A percentile compares a stretch with the other conserved stretches of the same genome.
phyloP scores from a whole-genome alignment of 2,113 vertebrate genomes.

The Pandion haliaetus region DNA sequence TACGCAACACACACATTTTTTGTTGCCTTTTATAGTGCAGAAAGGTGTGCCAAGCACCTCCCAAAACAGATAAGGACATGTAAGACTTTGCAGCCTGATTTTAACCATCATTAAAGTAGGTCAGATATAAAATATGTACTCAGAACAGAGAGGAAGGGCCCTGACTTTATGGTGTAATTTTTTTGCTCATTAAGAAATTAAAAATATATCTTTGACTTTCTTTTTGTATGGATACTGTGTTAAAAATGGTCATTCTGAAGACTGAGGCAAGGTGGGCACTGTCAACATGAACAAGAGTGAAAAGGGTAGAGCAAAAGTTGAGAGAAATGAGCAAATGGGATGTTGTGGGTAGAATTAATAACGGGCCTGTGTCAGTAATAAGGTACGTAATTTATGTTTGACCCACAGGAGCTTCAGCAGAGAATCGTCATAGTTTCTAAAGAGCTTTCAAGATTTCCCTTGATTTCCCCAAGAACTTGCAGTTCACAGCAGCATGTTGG shows the following conservation, averaged over 20 bases:
- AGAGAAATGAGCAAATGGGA: background rate
- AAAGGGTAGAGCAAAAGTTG: background rate
- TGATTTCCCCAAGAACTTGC: background rate
- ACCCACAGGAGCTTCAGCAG: background rate
- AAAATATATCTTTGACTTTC: background rate
- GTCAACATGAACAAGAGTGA: background rate
- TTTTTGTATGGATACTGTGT: background rate
- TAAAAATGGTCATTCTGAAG: background rate
- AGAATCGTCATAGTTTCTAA: background rate
- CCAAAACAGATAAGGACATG: background rate
- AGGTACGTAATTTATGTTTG: background rate
- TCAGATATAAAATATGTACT: background rate
- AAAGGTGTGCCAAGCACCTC: background rate
- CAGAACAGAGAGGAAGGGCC: background rate
- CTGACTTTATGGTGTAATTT: background rate
- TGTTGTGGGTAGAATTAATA: background rate
- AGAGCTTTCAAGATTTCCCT: background rate
- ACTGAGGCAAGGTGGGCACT: background rate
- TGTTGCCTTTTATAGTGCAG: background rate
- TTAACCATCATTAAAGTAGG: background rate
- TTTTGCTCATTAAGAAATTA: background rate
- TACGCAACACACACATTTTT: background rate
- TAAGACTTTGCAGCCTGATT: background rate
- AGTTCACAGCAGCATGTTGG: background rate
- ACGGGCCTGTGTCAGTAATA: fast-evolving